Evolutionary conservation across 2,797 vertebrate genomes (phyloP).

Genomic region (Pseudopleuronectes americanus): DNA sequence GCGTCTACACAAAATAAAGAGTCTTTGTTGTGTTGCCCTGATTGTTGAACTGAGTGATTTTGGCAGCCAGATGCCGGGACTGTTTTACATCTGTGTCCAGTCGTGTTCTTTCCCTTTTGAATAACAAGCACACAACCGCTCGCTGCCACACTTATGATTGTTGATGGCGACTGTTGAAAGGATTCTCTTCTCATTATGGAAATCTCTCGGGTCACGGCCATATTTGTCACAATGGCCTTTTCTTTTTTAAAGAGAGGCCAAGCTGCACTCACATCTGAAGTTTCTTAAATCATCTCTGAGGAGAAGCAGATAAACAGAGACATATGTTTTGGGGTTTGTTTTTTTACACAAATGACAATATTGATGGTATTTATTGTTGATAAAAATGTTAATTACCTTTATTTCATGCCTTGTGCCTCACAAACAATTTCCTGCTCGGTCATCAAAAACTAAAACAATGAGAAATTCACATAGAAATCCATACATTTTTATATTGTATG

Average conservation of each 20-base stretch:
- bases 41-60: slow-evolving; percentile 45
- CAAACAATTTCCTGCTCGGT: background rate
- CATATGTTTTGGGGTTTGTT: background rate
- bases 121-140: slow-evolving; percentile 27
- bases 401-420: background rate
- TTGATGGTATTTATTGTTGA: background rate
- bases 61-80: slow-evolving; percentile 34
- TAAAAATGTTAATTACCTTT: background rate
- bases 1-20: slow-evolving; percentile 41
- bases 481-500: slow-evolving; percentile 27
- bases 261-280: slow-evolving; percentile 20
- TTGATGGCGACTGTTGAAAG: slow-evolving; percentile 57
- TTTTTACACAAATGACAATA: too few species aligned
- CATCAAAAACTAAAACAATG: background rate
- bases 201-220: slow-evolving; percentile 38
- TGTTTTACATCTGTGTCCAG: slow-evolving; percentile 55
- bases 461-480: background rate
- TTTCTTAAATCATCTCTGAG: slow-evolving; percentile 15
- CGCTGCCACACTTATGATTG: slow-evolving; percentile 34
- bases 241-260: slow-evolving; percentile 32
- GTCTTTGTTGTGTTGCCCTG: slow-evolving; percentile 48
- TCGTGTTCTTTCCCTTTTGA: slow-evolving; percentile 46
- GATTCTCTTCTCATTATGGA: slow-evolving; percentile 39
- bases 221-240: slow-evolving; percentile 25
- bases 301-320: background rate